phyloP scores from a whole-genome alignment of 2,888 invertebrate species.

The Rhynchonema sp. region DNA sequence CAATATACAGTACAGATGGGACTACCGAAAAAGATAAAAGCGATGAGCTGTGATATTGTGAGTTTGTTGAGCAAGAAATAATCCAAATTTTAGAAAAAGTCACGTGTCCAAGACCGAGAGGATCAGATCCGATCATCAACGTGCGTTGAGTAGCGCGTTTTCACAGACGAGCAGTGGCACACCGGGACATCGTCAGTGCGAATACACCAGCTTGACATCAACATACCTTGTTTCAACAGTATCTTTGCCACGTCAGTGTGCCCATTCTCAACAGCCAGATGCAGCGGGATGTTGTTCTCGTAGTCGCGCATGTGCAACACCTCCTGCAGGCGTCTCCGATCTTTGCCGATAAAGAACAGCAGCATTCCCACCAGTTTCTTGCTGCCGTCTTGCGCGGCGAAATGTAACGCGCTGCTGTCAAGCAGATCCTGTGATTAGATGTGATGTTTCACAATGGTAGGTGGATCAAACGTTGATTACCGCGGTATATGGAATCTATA shows the following conservation, averaged over 20 bases:
- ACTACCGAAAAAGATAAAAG: too few species aligned
- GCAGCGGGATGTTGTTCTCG: slow-evolving; percentile 60
- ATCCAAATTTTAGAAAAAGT: too few species aligned
- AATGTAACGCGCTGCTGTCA: slow-evolving; percentile 53
- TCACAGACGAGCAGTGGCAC: too few species aligned
- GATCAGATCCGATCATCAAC: too few species aligned
- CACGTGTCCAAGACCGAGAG: too few species aligned
- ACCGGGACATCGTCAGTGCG: background rate
- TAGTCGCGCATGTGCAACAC: slow-evolving; percentile 25
- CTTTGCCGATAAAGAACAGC: background rate
- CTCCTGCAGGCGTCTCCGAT: background rate
- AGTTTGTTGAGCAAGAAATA: too few species aligned
- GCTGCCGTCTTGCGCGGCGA: slow-evolving; percentile 57
- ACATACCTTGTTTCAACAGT: slow-evolving; percentile 49
- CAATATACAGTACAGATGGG: too few species aligned
- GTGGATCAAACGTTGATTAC: too few species aligned
- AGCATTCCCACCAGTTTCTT: slow-evolving; percentile 14
- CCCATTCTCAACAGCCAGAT: slow-evolving; percentile 69
- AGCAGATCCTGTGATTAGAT: slow-evolving; percentile 30
- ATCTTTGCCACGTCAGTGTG: slow-evolving; percentile 54
- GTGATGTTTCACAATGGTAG: background rate
- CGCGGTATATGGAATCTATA: too few species aligned
- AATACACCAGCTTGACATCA: too few species aligned
- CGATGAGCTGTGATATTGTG: too few species aligned
- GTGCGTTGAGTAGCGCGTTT: too few species aligned